Conservation (phyloP, 2,888 invertebrate genomes). For the Drosophila borealis region DNA sequence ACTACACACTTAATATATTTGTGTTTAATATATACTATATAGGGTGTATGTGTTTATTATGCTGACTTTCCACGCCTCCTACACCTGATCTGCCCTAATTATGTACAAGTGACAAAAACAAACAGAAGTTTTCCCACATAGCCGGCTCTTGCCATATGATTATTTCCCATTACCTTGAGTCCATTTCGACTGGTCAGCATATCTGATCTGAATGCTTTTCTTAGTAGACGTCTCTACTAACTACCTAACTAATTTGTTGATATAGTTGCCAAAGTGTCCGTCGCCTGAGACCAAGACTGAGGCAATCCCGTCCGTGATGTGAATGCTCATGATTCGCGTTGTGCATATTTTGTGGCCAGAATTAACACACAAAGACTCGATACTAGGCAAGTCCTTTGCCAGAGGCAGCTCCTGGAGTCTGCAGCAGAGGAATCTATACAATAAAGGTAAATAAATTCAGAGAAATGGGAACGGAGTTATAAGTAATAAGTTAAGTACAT, state of each 20-base stretch:
- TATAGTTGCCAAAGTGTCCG: slow-evolving; percentile 73
- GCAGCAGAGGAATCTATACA: slow-evolving; percentile 47
- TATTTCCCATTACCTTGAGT: not conserved
- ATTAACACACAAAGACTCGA: slow-evolving; percentile 66
- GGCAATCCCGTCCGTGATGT: slow-evolving; percentile 21
- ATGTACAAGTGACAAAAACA: slow-evolving; percentile 45
- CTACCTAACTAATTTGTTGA: slow-evolving; percentile 82
- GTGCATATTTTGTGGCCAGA: slow-evolving; percentile 53
- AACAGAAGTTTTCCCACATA: not conserved
- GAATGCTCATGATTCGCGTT: slow-evolving; percentile 73
- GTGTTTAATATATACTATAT: slow-evolving; percentile 7
- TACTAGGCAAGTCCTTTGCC: slow-evolving; percentile 55
- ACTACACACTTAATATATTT: slow-evolving; percentile 25
- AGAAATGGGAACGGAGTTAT: not conserved
- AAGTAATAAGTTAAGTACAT: not conserved
- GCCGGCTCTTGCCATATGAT: slow-evolving; percentile 1
- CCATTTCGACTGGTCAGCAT: not conserved
- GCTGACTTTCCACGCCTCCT: slow-evolving; percentile 7
- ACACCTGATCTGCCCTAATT: slow-evolving; percentile 10
- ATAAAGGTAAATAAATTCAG: slow-evolving; percentile 1
- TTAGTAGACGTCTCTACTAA: slow-evolving; percentile 36
- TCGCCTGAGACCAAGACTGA: slow-evolving; percentile 13
- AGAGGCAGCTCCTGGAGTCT: slow-evolving; percentile 31
- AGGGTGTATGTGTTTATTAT: slow-evolving; percentile 32
- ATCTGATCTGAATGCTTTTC: not conserved